Evolutionary conservation across 2,888 invertebrate species (phyloP).

Genomic region (Atherix ibis): DNA sequence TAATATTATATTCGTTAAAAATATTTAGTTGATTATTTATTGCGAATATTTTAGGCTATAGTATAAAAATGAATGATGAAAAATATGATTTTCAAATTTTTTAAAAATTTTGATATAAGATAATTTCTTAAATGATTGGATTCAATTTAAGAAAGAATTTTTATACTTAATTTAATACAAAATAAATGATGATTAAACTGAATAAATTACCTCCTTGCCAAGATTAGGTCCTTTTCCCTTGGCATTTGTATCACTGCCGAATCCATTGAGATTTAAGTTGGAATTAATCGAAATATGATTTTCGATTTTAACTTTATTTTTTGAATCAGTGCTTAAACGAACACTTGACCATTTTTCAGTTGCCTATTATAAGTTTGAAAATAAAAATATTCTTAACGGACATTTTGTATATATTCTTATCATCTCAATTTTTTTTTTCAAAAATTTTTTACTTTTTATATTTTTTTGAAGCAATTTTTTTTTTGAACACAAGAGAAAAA

Average conservation of each 20-base stretch:
- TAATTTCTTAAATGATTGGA: no score
- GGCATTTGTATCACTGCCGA: slow-evolving; percentile 14
- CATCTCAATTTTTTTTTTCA: neutral
- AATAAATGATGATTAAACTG: neutral
- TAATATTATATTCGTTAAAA: no score
- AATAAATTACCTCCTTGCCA: slow-evolving; percentile 18
- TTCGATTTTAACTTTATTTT: slow-evolving; percentile 20
- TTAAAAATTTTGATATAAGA: no score
- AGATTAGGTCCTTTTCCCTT: slow-evolving; percentile 16
- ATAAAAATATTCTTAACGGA: neutral
- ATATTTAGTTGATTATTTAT: no score
- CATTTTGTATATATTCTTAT: neutral
- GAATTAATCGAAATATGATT: slow-evolving; percentile 20
- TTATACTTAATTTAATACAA: neutral
- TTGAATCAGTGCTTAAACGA: slow-evolving; percentile 19
- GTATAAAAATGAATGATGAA: no score
- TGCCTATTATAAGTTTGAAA: slow-evolving; percentile 12
- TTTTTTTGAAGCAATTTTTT: no score
- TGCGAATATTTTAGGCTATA: no score
- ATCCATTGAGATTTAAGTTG: slow-evolving; percentile 21
- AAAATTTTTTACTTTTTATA: no score
- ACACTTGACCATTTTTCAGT: slow-evolving; percentile 22
- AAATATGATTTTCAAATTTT: no score
- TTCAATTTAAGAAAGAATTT: neutral
- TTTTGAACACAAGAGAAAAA: no score